Evolutionary conservation across 2,797 vertebrate species (phyloP).

Genomic region (Muraenolepis orangiensis): DNA sequence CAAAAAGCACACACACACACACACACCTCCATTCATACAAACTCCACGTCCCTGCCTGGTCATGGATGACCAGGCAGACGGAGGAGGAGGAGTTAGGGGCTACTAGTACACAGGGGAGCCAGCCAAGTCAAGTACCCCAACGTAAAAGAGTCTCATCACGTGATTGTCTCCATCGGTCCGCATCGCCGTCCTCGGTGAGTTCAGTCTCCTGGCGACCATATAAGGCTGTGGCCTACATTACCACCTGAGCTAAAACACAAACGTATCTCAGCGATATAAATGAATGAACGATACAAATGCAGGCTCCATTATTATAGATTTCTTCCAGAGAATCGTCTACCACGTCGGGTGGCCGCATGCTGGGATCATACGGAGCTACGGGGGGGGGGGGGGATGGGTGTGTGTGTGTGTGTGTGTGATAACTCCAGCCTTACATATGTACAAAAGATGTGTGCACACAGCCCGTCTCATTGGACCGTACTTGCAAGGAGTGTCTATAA

Average conservation of each 20-base stretch:
- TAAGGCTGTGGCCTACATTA: not conserved
- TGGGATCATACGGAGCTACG: no score
- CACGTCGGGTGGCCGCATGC: not conserved
- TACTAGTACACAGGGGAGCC: not conserved
- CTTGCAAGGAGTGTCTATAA: slow-evolving; percentile 2
- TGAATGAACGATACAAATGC: no score
- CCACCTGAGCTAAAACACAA: not conserved
- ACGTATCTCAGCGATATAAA: no score
- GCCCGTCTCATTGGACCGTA: not conserved
- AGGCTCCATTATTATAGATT: no score
- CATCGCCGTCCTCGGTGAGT: not conserved
- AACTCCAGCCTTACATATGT: not conserved
- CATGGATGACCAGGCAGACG: not conserved
- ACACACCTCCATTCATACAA: not conserved
- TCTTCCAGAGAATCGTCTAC: not conserved
- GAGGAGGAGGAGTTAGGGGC: no score
- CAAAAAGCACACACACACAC: not conserved
- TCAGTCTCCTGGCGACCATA: not conserved
- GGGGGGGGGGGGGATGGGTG: not conserved
- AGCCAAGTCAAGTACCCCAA: not conserved
- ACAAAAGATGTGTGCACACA: not conserved
- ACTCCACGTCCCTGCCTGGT: not conserved
- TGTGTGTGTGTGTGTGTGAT: not conserved
- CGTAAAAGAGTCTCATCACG: not conserved
- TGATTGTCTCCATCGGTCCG: not conserved